Conservation (phyloP, 2,113 vertebrate genomes). For the Saccopteryx leptura region DNA sequence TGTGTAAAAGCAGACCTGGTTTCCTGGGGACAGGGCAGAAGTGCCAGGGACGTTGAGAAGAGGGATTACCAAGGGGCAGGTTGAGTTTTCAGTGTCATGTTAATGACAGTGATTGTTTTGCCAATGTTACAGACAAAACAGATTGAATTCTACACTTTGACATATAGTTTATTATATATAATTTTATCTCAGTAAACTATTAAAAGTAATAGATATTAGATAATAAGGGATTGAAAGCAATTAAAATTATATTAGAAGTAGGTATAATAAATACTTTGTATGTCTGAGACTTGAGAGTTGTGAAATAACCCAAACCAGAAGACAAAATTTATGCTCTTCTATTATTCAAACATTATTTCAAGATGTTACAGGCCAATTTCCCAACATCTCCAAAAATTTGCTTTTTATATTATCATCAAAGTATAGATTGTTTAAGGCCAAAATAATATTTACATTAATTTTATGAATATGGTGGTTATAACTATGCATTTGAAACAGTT, state of each 20-base stretch:
- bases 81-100: background rate
- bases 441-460: conserved; percentile 31
- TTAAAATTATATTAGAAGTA: background rate
- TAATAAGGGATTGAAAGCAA: background rate
- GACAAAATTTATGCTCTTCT: background rate
- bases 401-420: conserved; percentile 13
- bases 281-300: background rate
- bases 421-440: background rate
- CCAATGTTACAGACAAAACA: background rate
- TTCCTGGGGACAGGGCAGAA: background rate
- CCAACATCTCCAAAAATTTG: background rate
- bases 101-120: background rate
- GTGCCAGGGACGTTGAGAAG: background rate
- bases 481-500: background rate
- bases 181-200: background rate
- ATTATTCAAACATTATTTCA: conserved; percentile 14
- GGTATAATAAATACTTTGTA: background rate
- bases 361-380: background rate
- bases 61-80: background rate
- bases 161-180: background rate
- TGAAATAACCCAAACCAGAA: background rate
- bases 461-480: background rate
- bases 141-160: background rate
- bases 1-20: background rate
- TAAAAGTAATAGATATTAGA: background rate